Evolutionary conservation across 2,797 vertebrate species (phyloP).

Genomic region (Diglossa cyanea): DNA sequence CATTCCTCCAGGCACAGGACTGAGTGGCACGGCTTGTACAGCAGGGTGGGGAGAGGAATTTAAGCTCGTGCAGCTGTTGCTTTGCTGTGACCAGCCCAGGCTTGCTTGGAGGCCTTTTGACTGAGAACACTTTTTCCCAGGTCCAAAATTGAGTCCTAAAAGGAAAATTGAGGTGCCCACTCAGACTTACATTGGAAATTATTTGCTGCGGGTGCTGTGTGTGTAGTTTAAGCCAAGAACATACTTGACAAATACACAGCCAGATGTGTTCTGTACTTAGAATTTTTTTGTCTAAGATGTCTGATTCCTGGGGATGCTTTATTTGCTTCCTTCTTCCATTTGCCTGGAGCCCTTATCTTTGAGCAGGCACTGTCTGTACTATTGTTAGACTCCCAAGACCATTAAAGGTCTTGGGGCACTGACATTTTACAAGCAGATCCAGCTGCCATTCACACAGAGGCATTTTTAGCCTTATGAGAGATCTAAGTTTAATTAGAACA

Average conservation of each 20-base stretch:
- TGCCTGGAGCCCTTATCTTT: neutral
- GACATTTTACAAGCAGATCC: neutral
- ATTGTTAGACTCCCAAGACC: neutral
- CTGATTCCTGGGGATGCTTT: neutral
- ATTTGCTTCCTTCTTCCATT: neutral
- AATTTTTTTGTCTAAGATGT: neutral
- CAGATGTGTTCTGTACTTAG: neutral
- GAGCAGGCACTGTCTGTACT: neutral
- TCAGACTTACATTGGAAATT: neutral
- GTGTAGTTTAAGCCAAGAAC: neutral
- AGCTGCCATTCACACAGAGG: neutral
- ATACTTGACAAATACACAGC: neutral
- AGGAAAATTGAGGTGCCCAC: neutral
- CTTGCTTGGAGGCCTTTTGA: neutral
- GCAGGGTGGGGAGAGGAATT: neutral
- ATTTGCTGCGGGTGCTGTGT: neutral
- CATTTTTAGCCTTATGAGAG: neutral
- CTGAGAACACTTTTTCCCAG: neutral
- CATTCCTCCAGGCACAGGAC: neutral
- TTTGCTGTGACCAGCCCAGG: neutral
- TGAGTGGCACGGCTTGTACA: neutral
- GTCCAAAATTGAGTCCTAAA: neutral
- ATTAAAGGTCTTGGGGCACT: neutral
- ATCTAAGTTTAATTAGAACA: neutral
- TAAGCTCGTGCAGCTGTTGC: constrained; percentile 8